Percentiles rank a stretch among this genome's conserved stretches.
Conservation (phyloP, 1,140 invertebrate species). For the Neodiprion pinetum region DNA sequence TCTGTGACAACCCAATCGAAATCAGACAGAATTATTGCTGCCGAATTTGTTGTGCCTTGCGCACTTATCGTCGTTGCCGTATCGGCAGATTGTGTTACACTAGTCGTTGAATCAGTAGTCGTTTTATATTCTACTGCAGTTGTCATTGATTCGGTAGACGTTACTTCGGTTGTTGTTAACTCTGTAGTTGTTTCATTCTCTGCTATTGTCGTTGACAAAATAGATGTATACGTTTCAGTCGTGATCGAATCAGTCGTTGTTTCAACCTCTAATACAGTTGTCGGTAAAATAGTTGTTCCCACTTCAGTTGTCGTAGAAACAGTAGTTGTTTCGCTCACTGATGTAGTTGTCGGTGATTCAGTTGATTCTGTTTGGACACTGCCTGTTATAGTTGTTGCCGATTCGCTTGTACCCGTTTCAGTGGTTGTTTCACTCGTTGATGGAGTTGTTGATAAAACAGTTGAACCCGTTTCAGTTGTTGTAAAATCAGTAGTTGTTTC, state of each 20-base stretch:
- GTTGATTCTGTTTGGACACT: neutral
- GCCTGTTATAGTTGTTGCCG: neutral
- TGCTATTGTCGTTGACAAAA: neutral
- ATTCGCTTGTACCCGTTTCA: neutral
- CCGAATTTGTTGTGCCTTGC: neutral
- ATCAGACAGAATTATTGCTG: neutral
- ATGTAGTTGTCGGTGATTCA: neutral
- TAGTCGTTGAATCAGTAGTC: neutral
- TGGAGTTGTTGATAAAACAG: neutral
- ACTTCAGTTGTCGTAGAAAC: neutral
- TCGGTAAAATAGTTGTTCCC: neutral
- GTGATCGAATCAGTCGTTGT: neutral
- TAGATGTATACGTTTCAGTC: neutral
- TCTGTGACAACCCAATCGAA: slow-evolving; percentile 27
- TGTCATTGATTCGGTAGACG: neutral
- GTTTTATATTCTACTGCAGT: neutral
- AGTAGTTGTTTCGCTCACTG: neutral
- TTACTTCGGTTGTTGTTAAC: neutral
- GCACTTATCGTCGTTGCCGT: neutral
- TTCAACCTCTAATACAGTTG: neutral
- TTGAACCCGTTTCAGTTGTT: neutral
- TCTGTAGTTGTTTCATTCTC: neutral
- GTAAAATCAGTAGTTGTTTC: neutral
- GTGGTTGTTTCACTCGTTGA: neutral
- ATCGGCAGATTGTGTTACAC: neutral